Evolutionary conservation across 2,888 invertebrate genomes (phyloP).

Genomic region (Ctenicera cuprea): DNA sequence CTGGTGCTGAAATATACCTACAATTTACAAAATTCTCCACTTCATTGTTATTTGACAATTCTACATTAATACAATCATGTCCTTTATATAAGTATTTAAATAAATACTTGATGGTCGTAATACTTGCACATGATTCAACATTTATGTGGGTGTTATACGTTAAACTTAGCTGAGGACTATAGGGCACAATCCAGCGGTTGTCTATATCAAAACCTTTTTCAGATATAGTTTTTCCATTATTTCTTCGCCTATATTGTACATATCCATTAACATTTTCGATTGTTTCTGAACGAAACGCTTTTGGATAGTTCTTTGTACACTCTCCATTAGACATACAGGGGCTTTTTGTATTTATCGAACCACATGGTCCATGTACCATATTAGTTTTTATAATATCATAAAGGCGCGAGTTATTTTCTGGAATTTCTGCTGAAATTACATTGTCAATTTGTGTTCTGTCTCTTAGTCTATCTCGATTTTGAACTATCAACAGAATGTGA

Average conservation of each 20-base stretch:
- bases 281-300: background rate
- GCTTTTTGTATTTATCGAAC: conserved; percentile 38
- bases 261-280: conserved; percentile 59
- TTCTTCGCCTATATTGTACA: conserved; percentile 57
- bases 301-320: conserved; percentile 62
- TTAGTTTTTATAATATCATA: conserved; percentile 61
- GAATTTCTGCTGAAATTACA: conserved; percentile 61
- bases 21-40: conserved; percentile 56
- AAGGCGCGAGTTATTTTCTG: conserved; percentile 61
- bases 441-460: background rate
- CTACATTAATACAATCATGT: conserved; percentile 7
- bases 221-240: conserved; percentile 53
- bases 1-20: conserved; percentile 64
- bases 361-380: conserved; percentile 52
- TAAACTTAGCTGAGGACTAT: conserved; percentile 50
- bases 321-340: conserved; percentile 56
- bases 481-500: conserved; percentile 3
- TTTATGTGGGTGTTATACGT: conserved; percentile 54
- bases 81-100: conserved; percentile 57
- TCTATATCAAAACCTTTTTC: conserved; percentile 55
- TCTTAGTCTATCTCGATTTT: conserved; percentile 3
- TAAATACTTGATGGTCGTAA: conserved; percentile 61
- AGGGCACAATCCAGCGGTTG: conserved; percentile 64
- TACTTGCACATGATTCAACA: conserved; percentile 61
- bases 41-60: background rate